Base-by-base conservation (phyloP, 35 echinoderm and acorn worm genomes). In the Eucidaris tribuloides region DNA sequence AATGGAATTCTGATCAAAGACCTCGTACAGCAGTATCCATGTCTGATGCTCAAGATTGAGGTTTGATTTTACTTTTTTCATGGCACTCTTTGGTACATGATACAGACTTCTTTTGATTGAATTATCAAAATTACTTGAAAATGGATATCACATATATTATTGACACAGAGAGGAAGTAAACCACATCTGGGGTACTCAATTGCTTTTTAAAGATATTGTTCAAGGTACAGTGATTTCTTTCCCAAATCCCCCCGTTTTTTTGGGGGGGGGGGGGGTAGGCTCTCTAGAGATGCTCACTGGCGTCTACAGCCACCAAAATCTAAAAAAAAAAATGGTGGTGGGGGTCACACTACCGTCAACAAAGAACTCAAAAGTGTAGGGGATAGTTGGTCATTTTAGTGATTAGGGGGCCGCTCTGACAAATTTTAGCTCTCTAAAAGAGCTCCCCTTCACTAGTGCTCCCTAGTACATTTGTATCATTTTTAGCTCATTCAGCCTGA, bases 31-130 rank as follows among this genome's bases (percentile, higher is more conserved):
- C 63, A 68, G 22, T 68, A 4, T 68, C 63, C 63, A 29, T 68
- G 63, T 68, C 63, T 68, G 2, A 3, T 68, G 63, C 48, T 68
- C 25, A 31, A 68, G 31, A 68, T 32, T 68, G 63, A 68, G 63
- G 63, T 68, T 3, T 52, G 48, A 52, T n/a, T 52, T 52, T 52
- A 52, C n/a, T 52, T 52, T 52, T 52, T 52, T 52, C n/a, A n/a
- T 11, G 48, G n/a, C 48, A 52, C n/a, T 52, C 48, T 52, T 52
- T 52, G 48, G 9, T 52, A 52, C n/a, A 52, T 52, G 48, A 9
- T 52, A 52, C n/a, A 52, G 48, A 52, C 48, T 52, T 52, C 48
- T 52, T 52, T 52, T 52, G n/a, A 52, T 11, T 52, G 48, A 52
- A 52, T 52, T 9, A n/a, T 52, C 48, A 52, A 52, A 52, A 52